phyloP scores from a whole-genome alignment of 2,888 invertebrate species.

The Sepioteuthis lessoniana region DNA sequence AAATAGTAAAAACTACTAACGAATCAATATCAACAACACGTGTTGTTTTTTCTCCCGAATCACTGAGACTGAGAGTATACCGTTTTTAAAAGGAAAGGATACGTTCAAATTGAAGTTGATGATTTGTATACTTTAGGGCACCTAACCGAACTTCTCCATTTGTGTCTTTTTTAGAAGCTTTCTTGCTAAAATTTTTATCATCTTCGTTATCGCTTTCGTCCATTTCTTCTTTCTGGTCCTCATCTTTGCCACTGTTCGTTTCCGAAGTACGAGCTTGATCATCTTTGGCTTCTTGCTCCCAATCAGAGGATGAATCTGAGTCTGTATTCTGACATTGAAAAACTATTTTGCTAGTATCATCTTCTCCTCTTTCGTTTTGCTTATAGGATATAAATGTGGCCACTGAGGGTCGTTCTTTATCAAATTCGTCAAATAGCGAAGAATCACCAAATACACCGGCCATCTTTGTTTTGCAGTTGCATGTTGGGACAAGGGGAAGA shows the following conservation, averaged over 20 bases:
- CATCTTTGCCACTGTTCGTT: constrained; percentile 53
- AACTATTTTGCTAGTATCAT: constrained; percentile 60
- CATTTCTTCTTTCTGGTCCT: constrained; percentile 54
- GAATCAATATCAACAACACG: not conserved
- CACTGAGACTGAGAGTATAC: too few relatives aligned
- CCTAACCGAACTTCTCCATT: constrained; percentile 52
- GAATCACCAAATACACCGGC: constrained; percentile 69
- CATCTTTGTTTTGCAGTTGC: constrained; percentile 45
- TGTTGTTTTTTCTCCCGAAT: not conserved
- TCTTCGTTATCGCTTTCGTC: constrained; percentile 50
- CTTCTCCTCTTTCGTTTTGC: constrained; percentile 56
- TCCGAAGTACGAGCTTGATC: constrained; percentile 54
- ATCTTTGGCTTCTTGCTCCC: constrained; percentile 51
- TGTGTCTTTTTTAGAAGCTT: constrained; percentile 44
- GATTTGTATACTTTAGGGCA: constrained; percentile 54
- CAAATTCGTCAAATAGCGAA: constrained; percentile 70
- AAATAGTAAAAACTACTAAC: not conserved
- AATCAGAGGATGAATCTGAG: constrained; percentile 50
- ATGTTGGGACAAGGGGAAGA: not conserved
- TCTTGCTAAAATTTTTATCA: constrained; percentile 52
- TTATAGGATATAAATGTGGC: constrained; percentile 64
- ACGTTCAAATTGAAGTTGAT: constrained; percentile 64
- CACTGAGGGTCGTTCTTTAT: constrained; percentile 64
- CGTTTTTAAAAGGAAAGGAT: constrained; percentile 57
- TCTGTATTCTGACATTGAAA: constrained; percentile 53